phyloP scores from a whole-genome alignment of 2,113 vertebrate genomes.

The Chionis minor region DNA sequence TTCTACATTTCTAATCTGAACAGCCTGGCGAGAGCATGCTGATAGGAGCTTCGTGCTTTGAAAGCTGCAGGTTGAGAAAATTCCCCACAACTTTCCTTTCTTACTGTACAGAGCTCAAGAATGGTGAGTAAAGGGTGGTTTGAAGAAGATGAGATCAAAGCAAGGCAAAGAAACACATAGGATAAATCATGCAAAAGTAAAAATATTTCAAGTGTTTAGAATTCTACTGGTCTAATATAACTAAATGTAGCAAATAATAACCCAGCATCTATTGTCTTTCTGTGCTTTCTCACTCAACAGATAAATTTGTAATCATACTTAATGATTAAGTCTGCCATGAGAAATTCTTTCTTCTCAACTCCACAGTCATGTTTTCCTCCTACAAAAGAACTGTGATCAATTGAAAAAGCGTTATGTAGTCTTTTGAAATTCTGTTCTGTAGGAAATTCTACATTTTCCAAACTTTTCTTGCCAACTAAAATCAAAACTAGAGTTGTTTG shows the following conservation, averaged over 20 bases:
- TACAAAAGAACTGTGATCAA: neutral
- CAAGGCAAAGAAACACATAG: neutral
- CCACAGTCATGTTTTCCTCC: neutral
- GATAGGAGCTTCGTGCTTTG: neutral
- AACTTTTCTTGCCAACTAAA: neutral
- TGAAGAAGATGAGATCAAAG: neutral
- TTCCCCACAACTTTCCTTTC: neutral
- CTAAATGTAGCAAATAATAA: neutral
- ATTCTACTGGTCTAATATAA: neutral
- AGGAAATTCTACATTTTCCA: neutral
- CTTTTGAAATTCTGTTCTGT: neutral
- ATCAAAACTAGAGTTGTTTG: neutral
- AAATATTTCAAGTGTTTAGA: neutral
- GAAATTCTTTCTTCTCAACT: neutral
- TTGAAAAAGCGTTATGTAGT: neutral
- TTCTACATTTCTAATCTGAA: neutral
- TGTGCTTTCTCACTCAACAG: neutral
- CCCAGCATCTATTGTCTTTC: neutral
- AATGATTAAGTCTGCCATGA: neutral
- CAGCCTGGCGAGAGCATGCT: neutral
- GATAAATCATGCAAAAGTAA: neutral
- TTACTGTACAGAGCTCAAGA: neutral
- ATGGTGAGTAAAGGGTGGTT: neutral
- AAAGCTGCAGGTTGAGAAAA: neutral
- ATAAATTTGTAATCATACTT: too few relatives aligned